phyloP scores from a whole-genome alignment of 1,140 invertebrate species.

The Meloidogyne floridensis region DNA sequence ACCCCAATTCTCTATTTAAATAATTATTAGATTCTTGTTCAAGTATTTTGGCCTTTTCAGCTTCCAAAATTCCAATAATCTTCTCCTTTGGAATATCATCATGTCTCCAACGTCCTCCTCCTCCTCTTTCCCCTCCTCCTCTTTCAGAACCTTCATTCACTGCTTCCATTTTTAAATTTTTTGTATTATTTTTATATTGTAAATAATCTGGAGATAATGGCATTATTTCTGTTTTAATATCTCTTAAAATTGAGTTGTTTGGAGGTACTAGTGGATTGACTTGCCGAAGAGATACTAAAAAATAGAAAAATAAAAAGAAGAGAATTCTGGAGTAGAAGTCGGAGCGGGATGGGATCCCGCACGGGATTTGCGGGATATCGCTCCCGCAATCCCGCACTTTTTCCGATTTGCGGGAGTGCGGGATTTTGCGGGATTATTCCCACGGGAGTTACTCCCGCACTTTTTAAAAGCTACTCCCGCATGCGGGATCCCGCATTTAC shows the following conservation, averaged over 20 bases:
- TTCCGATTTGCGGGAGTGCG: too few species aligned
- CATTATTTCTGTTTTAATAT: background rate
- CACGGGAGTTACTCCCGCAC: too few species aligned
- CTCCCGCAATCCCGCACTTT: too few species aligned
- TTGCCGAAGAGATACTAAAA: background rate
- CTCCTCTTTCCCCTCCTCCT: constrained; percentile 55
- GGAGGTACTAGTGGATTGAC: background rate
- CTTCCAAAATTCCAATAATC: constrained; percentile 92
- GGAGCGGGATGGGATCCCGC: too few species aligned
- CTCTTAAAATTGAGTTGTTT: background rate
- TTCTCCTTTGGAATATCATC: constrained; percentile 95
- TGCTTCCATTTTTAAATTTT: background rate
- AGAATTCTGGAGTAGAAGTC: too few species aligned
- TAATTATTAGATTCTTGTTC: constrained; percentile 8
- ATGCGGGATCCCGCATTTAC: too few species aligned
- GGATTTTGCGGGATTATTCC: too few species aligned
- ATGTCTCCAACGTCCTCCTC: constrained; percentile 77
- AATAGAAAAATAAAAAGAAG: too few species aligned
- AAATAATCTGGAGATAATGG: background rate
- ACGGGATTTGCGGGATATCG: too few species aligned
- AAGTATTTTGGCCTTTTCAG: constrained; percentile 76
- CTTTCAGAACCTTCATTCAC: background rate
- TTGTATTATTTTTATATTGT: background rate
- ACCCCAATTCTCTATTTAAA: background rate
- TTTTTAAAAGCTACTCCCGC: too few species aligned